phyloP scores from a whole-genome alignment of 2,113 vertebrate species.

The Crotalus helleri region DNA sequence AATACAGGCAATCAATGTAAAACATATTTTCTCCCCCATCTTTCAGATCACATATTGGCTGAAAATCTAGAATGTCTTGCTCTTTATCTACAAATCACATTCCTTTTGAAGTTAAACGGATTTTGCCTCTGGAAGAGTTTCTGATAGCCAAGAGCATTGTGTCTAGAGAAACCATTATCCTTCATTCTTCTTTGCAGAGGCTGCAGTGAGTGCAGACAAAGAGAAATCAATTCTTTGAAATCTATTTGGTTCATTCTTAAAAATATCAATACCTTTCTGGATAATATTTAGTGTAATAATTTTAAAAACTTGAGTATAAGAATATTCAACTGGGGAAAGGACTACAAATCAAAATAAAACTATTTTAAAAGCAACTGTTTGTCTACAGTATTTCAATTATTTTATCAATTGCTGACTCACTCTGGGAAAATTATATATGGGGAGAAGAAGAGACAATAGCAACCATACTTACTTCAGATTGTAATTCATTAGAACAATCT shows the following conservation, averaged over 20 bases:
- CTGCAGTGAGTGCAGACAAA: not conserved
- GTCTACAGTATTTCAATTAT: not conserved
- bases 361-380: not conserved
- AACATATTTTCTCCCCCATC: not conserved
- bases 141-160: not conserved
- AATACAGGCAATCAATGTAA: not conserved
- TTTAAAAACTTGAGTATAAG: not conserved
- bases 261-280: not conserved
- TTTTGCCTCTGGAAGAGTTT: not conserved
- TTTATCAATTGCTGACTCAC: conserved; percentile 22
- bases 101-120: not conserved
- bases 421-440: not conserved
- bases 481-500: not conserved
- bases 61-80: not conserved
- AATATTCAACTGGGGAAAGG: not conserved
- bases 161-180: not conserved
- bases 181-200: not conserved
- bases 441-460: not conserved
- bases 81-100: not conserved
- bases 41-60: not conserved
- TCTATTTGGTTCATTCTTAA: not conserved
- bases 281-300: not conserved
- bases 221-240: not conserved
- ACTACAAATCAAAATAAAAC: not conserved
- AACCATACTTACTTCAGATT: not conserved